Percentiles rank a stretch among this genome's conserved stretches.
Conservation (phyloP, 2,113 vertebrate genomes). For the Osmerus mordax region DNA sequence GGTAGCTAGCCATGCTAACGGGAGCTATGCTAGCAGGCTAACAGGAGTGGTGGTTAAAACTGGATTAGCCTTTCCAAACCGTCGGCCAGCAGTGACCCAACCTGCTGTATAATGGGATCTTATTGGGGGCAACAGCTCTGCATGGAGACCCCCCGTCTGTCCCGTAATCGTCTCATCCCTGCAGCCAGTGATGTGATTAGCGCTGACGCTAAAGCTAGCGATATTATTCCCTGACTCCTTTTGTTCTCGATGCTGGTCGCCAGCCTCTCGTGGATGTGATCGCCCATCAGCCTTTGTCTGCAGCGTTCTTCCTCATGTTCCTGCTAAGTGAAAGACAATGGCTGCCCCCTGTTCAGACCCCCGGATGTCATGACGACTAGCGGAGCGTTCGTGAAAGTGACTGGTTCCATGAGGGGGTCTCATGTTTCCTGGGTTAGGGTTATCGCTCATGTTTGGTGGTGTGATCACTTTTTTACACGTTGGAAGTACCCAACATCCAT, state of each 20-base stretch:
- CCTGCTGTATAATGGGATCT: not conserved
- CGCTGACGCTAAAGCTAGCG: slow-evolving; percentile 39
- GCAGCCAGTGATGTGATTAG: slow-evolving; percentile 30
- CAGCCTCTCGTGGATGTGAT: slow-evolving; percentile 15
- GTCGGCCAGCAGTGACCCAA: not conserved
- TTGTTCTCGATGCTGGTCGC: slow-evolving; percentile 25
- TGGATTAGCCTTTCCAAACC: not conserved
- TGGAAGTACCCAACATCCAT: not conserved
- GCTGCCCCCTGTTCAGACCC: not conserved
- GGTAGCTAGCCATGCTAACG: no score
- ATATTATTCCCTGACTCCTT: slow-evolving; percentile 23
- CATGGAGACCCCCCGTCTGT: not conserved
- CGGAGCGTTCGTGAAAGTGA: slow-evolving; percentile 23
- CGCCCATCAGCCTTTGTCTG: slow-evolving; percentile 21
- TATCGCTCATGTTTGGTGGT: no score
- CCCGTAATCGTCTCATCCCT: slow-evolving; percentile 29
- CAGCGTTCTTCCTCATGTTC: slow-evolving; percentile 24
- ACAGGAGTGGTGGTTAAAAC: slow-evolving; percentile 23
- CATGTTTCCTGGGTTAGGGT: not conserved
- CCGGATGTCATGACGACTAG: slow-evolving; percentile 10
- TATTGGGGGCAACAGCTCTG: no score
- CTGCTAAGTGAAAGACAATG: slow-evolving; percentile 39
- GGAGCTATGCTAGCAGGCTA: no score
- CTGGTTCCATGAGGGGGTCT: slow-evolving; percentile 10
- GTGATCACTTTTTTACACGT: not conserved